Evolutionary conservation across 1,140 invertebrate genomes (phyloP), one percentile per base, ranked within the genome.

Genomic region (Eriosoma lanigerum): DNA sequence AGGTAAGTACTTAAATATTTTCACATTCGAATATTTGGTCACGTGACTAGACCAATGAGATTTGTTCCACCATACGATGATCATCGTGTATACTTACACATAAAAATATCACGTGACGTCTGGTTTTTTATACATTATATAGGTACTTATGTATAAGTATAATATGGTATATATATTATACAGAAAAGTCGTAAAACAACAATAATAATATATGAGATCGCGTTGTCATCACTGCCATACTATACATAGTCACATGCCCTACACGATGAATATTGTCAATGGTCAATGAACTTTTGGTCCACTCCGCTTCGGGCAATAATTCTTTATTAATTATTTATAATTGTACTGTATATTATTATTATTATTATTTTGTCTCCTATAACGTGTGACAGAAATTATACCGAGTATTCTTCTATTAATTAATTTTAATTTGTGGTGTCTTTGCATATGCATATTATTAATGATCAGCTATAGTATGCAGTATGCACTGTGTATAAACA

Each of bases 291-390:
- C 73, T 76, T 60, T 76, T 60, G 54, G 56, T 58, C 56, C 73
- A 26, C 54, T 58, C 24, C 6, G 38, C 73, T 17, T 44, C 38
- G 44, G 21, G 72, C 52, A n/a, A 8, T 38, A 38, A 58, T 76
- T 76, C 73, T 76, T 46, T 38, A n/a, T 76, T 76, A 76, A 76
- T 76, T 76, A 76, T 60, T 75, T 26, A 76, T 46, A 76, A 76
- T 76, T 76, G 58, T 48, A 44, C 24, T 54, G 46, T 8, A 8
- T 3, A 38, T 38, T 38, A 8, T 38, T 38, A n/a, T n/a, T n/a
- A n/a, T n/a, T n/a, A n/a, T n/a, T n/a, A n/a, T 44, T 76, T 76
- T 17, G 24, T 26, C 38, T 73, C 50, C 50, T 50, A 56, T 58
- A 50, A 58, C 56, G 70, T n/a, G 29, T 21, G 29, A 54, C 62